Evolutionary conservation across 2,888 invertebrate species (phyloP).

Genomic region (Hirtodrosophila trivittata): DNA sequence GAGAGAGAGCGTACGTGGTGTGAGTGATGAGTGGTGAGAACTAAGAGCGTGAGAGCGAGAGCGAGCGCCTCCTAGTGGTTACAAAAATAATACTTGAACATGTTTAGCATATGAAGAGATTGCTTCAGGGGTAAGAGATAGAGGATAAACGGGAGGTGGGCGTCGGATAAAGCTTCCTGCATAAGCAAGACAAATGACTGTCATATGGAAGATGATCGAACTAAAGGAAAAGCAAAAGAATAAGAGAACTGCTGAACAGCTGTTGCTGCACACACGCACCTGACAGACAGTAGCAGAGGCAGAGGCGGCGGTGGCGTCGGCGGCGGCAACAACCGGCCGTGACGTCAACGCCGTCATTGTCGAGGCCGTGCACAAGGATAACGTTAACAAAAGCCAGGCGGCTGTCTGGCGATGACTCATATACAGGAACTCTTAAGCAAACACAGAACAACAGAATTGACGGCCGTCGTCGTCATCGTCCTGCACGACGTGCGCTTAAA

Average conservation of each 20-base stretch:
- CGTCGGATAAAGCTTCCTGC: constrained; percentile 40
- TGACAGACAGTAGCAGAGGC: constrained; percentile 48
- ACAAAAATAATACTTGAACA: constrained; percentile 70
- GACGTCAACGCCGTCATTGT: constrained; percentile 57
- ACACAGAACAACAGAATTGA: constrained; percentile 29
- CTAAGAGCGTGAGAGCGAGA: constrained; percentile 21
- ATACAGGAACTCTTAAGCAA: constrained; percentile 63
- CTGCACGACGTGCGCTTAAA: constrained; percentile 59
- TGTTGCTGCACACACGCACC: constrained; percentile 60
- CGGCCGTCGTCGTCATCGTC: constrained; percentile 36
- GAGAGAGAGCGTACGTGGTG: constrained; percentile 6
- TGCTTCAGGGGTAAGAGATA: too few relatives aligned
- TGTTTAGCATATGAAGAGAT: constrained; percentile 21
- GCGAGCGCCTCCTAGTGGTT: constrained; percentile 44
- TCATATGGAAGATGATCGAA: constrained; percentile 38
- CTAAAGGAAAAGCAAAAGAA: constrained; percentile 7
- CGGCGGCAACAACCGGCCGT: constrained; percentile 24
- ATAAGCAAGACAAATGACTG: constrained; percentile 28
- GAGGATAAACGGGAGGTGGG: constrained; percentile 9
- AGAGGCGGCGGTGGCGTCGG: constrained; percentile 8
- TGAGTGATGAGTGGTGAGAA: constrained; percentile 8
- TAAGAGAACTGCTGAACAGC: constrained; percentile 38
- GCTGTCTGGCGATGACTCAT: constrained; percentile 64
- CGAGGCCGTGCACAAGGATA: constrained; percentile 75
- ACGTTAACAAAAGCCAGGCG: constrained; percentile 24